Percentiles rank a stretch among this genome's conserved stretches.
These are phyloP conservation scores for Cairina moschata DNA, from an alignment of 2,113 vertebrate genomes.

Conservation along the genomic window DNA sequence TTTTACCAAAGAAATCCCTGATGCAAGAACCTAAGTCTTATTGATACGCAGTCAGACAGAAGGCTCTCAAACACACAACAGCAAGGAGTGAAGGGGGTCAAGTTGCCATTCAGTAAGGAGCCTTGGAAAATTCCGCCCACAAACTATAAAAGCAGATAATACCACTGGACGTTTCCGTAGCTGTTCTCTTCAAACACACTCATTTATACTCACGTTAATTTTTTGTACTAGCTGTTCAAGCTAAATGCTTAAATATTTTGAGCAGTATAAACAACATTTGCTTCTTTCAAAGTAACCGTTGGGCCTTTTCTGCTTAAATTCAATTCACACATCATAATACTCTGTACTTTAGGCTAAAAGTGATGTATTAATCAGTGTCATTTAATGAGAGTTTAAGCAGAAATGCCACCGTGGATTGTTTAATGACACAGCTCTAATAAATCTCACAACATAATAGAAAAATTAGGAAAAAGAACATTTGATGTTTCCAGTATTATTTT, in stretches of 20 bases:
- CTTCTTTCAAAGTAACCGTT: neutral
- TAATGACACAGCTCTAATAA: neutral
- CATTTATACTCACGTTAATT: neutral
- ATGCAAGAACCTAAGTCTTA: neutral
- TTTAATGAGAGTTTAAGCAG: neutral
- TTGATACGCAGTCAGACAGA: rapidly evolving
- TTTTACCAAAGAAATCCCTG: neutral
- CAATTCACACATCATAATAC: neutral
- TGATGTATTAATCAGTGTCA: neutral
- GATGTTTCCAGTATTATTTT: neutral
- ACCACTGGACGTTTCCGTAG: neutral
- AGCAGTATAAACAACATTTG: neutral
- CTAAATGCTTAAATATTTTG: neutral
- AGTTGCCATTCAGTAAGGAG: neutral
- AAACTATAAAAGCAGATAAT: neutral
- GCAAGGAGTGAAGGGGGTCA: neutral
- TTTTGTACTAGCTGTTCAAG: neutral
- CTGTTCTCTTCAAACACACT: neutral
- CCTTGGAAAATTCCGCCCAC: neutral
- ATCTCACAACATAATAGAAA: neutral
- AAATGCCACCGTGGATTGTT: neutral
- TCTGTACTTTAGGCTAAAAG: slow-evolving; percentile 1
- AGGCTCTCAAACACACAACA: neutral
- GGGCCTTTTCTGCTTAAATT: neutral
- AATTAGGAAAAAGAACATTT: neutral